phyloP scores from a whole-genome alignment of 2,113 vertebrate species.

The Mus musculus region GRCm39 chr14:51036501-51037000 shows the following conservation, averaged over 20 bases:
- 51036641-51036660: not conserved
- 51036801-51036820: not conserved
- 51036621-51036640: slow-evolving; percentile 1
- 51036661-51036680: not conserved
- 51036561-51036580: not conserved
- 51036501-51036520: slow-evolving; percentile 59
- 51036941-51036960: not conserved
- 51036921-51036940: no score
- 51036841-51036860: no score
- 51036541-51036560: not conserved
- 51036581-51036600: not conserved
- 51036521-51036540: not conserved
- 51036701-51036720: slow-evolving; percentile 46
- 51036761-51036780: not conserved
- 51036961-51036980: not conserved
- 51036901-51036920: no score
- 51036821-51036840: not conserved
- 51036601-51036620: not conserved
- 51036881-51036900: no score
- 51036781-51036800: slow-evolving; percentile 48
- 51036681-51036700: not conserved
- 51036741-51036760: not conserved
- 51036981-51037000: not conserved
- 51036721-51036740: not conserved
- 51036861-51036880: no score